Base-by-base conservation (phyloP, 2,113 vertebrate genomes). In the Nyctibius bracteatus region DNA sequence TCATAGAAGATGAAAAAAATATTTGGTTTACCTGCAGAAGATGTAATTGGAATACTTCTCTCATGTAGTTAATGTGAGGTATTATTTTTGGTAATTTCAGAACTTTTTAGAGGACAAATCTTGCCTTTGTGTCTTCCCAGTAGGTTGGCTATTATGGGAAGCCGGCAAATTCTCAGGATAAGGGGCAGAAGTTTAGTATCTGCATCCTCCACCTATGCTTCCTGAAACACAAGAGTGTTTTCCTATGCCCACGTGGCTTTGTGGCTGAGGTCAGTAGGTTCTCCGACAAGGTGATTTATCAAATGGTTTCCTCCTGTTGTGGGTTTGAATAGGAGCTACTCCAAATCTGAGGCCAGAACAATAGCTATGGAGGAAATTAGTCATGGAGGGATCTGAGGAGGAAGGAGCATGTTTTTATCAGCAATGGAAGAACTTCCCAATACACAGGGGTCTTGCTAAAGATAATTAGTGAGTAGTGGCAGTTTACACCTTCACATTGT, bases 301-400 rank as follows among this genome's bases (percentile, higher is more conserved):
- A 94, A 62, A 57, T 74, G 57, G 39, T 91, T 96, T 97, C 96
- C 77, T 94, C 77, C 78, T 92, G 95, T 94, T 94, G 86, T 90
- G 62, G 47, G 25, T 92, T 94, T 94, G 73, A 95, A 91, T 54
- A 95, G 94, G 70, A 95, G n/a, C 52, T 85, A 22, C 66, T 96
- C 62, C 84, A 94, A 82, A 92, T 96, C 59, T 85, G 74, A 93
- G 79, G 61, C 78, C 41, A 96, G 93, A 97, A 97, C 96, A 97
- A 97, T 96, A 90, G 93, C 41, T 35, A 1, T 44, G 57, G 93
- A 96, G 94, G 96, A 96, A 96, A 92, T 96, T 95, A 96, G 84
- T 97, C 94, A 95, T 90, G 93, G 78, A 90, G 46, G n/a, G 52
- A 54, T 81, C 90, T 91, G 75, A 89, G 78, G 88, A 94, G 92